Evolutionary conservation across 2,113 vertebrate genomes (phyloP).

Genomic region (Theropithecus gelada): DNA sequence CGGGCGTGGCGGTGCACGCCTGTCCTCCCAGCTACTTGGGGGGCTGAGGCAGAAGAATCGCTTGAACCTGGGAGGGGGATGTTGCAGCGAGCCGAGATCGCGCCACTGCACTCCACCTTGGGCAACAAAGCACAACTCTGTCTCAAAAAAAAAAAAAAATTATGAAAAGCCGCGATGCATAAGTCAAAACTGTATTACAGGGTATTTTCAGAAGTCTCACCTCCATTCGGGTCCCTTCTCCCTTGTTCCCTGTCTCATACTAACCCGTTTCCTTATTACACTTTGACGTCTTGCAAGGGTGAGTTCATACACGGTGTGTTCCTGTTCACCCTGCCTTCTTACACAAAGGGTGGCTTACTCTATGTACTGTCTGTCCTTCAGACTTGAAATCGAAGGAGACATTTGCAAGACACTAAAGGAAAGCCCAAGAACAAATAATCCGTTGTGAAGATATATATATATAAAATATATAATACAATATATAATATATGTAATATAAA

Average conservation of each 20-base stretch:
- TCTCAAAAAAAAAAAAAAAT: too few species aligned
- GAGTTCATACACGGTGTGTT: accelerated
- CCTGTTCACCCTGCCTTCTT: background rate
- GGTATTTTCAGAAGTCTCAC: background rate
- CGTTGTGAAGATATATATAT: background rate
- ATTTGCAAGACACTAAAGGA: background rate
- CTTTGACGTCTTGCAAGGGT: background rate
- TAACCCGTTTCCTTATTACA: background rate
- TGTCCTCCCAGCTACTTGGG: too few species aligned
- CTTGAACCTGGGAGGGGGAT: too few species aligned
- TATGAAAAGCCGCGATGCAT: too few species aligned
- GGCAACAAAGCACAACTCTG: too few species aligned
- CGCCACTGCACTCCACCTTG: too few species aligned
- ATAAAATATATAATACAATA: too few species aligned
- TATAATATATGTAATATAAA: too few species aligned
- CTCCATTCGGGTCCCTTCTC: background rate
- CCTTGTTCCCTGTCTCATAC: background rate
- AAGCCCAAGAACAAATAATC: background rate
- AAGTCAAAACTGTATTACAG: background rate
- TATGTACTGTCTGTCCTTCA: background rate
- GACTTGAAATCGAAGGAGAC: background rate
- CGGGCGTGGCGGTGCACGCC: too few species aligned
- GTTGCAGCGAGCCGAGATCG: too few species aligned
- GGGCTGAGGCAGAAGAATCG: too few species aligned
- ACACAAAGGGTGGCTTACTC: background rate